A percentile compares a stretch with the other conserved stretches of the same genome.
These are phyloP conservation scores for Chaunax sp. DNA, from an alignment of 2,797 vertebrate species.

Conservation along the genomic window DNA sequence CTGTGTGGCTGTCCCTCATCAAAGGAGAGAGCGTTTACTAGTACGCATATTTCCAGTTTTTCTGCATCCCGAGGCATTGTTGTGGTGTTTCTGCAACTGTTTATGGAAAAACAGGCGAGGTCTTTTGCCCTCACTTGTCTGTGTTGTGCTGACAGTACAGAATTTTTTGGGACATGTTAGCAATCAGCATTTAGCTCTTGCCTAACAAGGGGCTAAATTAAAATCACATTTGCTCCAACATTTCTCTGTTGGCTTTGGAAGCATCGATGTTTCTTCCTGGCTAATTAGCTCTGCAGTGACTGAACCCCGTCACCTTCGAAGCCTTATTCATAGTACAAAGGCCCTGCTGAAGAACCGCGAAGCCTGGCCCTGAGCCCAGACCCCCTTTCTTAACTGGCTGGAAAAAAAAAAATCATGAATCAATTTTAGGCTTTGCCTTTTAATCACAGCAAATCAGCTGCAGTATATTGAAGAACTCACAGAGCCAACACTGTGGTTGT, in stretches of 20 bases:
- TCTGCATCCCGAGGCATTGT: constrained; percentile 49
- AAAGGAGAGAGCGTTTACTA: constrained; percentile 32
- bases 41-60: constrained; percentile 55
- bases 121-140: constrained; percentile 31
- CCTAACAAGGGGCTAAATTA: constrained; percentile 48
- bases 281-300: constrained; percentile 51
- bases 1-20: constrained; percentile 37
- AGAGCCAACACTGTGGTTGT: constrained; percentile 5
- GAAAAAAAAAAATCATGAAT: constrained; percentile 13
- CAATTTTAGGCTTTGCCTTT: constrained; percentile 29
- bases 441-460: constrained; percentile 10
- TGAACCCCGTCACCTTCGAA: constrained; percentile 32
- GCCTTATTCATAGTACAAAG: constrained; percentile 37
- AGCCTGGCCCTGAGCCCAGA: constrained; percentile 24
- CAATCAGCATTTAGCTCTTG: constrained; percentile 48
- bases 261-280: constrained; percentile 37
- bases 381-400: constrained; percentile 25
- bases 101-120: constrained; percentile 67
- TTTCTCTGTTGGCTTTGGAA: constrained; percentile 30
- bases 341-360: constrained; percentile 11
- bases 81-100: constrained; percentile 63
- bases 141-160: constrained; percentile 61
- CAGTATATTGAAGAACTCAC: not conserved
- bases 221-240: constrained; percentile 56
- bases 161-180: constrained; percentile 46